These are phyloP conservation scores for Atherinomorus stipes DNA, from an alignment of 2,113 vertebrate species.

Conservation along the genomic window DNA sequence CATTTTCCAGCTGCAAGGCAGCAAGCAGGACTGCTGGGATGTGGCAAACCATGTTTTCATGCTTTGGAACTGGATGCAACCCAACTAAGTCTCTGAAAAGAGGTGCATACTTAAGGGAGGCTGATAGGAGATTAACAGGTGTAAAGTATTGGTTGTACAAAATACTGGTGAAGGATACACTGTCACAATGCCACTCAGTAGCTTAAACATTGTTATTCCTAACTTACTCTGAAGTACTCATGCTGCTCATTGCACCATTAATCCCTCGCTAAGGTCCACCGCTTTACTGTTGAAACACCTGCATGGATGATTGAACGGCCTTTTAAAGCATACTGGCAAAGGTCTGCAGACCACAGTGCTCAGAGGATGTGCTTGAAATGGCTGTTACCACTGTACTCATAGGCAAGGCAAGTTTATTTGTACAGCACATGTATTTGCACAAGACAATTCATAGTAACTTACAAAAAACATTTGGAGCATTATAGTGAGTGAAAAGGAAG, in stretches of 20 bases:
- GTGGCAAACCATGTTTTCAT: conserved; percentile 23
- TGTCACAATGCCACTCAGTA: not conserved
- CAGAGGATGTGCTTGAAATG: not conserved
- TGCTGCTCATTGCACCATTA: not conserved
- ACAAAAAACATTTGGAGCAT: too few species aligned
- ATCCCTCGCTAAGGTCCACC: not conserved
- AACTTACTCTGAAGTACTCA: not conserved
- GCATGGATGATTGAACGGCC: not conserved
- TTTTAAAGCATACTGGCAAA: not conserved
- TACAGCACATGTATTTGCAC: too few species aligned
- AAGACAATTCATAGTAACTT: too few species aligned
- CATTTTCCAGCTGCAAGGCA: conserved; percentile 30
- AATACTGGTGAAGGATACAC: not conserved
- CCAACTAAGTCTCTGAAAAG: conserved; percentile 4
- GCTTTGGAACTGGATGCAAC: conserved; percentile 10
- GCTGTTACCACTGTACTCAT: too few species aligned
- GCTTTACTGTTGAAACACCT: not conserved
- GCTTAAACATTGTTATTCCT: not conserved
- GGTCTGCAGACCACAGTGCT: not conserved
- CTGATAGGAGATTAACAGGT: conserved; percentile 10
- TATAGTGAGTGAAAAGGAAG: too few species aligned
- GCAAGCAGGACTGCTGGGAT: conserved; percentile 28
- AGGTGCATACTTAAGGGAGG: not conserved
- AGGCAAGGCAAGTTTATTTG: too few species aligned
- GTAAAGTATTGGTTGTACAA: not conserved